Evolutionary conservation across 2,113 vertebrate species (phyloP), one percentile per base, ranked within the genome.

Genomic region (Cricetomys ansorgei): DNA sequence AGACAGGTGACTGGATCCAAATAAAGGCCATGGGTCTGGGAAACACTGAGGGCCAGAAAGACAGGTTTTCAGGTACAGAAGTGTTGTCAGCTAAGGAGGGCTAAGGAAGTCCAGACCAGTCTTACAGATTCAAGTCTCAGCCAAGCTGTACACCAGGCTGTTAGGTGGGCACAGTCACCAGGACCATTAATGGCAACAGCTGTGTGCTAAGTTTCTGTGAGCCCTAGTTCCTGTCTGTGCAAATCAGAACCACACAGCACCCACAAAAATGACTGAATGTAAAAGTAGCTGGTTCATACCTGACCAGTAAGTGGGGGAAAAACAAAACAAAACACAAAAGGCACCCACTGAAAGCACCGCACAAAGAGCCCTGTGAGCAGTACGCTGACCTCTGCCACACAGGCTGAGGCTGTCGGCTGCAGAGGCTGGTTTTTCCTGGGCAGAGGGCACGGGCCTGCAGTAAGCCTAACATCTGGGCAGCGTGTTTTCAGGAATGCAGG

Each of bases 241-340:
- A 92, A 94, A 94, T 89, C 67, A 65, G 55, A 57, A 65, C 27
- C 80, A 89, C n/a, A 86, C 23, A 43, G 25, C 48, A 86, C n/a
- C 34, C 48, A 87, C 72, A 80, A 89, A 75, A 83, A 92, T n/a
- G 45, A 62, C 43, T 16, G 25, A 31, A n/a, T 48, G 9, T 90
- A 2, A 40, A 86, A 95, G 90, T 86, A 92, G 73, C 64, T 70
- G 31, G 85, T 57, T 94, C 62, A 27, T 79, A 72, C 34, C 86
- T 89, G 90, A 89, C 57, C 55, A 73, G 13, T 92, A 50, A 64
- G 64, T 79, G n/a, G n/a, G n/a, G n/a, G n/a, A n/a, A 94, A 92
- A 92, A 67, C 53, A 91, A 87, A 88, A 34, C n/a, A n/a, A 57
- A 91, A 93, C 90, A 76, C 67, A 55, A 70, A 88, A 80, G 65